These are phyloP conservation scores for Stigmatopora argus DNA, from an alignment of 2,113 vertebrate genomes.

Conservation along the genomic window DNA sequence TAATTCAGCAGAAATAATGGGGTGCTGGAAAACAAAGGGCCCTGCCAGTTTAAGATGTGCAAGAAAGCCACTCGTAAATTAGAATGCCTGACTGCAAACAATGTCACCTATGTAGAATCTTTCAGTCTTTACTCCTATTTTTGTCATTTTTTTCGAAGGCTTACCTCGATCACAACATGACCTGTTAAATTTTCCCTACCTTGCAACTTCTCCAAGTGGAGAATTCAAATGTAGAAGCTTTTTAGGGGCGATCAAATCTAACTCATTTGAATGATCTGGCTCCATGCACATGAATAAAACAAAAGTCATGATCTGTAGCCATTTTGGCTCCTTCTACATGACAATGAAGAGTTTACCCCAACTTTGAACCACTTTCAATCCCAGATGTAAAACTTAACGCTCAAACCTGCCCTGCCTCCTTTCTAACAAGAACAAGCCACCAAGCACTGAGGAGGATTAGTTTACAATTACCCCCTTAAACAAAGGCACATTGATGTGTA, in stretches of 20 bases:
- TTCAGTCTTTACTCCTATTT: constrained; percentile 7
- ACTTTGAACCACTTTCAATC: not conserved
- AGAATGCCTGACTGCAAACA: constrained; percentile 77
- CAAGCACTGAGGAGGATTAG: constrained; percentile 7
- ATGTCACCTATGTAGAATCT: constrained; percentile 76
- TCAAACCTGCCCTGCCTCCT: not conserved
- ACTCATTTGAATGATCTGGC: constrained; percentile 22
- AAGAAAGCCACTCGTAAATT: constrained; percentile 90
- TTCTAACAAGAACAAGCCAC: not conserved
- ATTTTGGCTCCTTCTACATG: constrained; percentile 13
- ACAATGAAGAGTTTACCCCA: too few species aligned
- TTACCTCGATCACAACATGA: constrained; percentile 48
- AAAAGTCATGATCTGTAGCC: constrained; percentile 36
- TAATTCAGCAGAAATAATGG: constrained; percentile 94
- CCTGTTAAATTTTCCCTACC: constrained; percentile 60
- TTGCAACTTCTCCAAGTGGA: constrained; percentile 40
- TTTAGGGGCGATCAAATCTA: constrained; percentile 1
- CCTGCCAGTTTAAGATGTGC: constrained; percentile 80
- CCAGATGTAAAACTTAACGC: not conserved
- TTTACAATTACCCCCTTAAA: constrained; percentile 1
- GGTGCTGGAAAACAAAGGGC: constrained; percentile 84
- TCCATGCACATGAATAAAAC: constrained; percentile 20
- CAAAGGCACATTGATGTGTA: constrained; percentile 32
- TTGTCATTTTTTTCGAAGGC: constrained; percentile 46
- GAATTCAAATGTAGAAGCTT: constrained; percentile 28